These are phyloP conservation scores for Drosophila melanogaster DNA, from an alignment of 1,140 invertebrate species.

Conservation along the genomic window DNA sequence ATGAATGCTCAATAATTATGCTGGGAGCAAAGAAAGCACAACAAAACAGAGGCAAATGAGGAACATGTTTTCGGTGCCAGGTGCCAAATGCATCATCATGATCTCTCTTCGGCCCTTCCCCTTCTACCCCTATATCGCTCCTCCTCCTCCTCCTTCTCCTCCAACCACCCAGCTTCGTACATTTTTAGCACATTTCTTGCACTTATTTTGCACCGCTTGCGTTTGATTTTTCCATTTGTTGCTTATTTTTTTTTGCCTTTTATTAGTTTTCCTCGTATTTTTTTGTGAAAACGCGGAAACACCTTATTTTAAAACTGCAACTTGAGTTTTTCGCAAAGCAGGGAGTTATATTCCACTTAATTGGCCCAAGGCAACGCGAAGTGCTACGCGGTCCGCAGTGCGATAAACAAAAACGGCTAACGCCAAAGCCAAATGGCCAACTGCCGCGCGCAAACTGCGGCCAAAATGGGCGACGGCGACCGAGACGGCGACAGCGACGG, in stretches of 20 bases:
- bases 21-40: constrained; percentile 50
- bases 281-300: constrained; percentile 11
- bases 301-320: constrained; percentile 18
- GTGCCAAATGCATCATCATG: constrained; percentile 77
- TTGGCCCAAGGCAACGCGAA: constrained; percentile 28
- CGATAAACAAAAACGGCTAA: constrained; percentile 40
- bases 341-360: constrained; percentile 19
- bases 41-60: not conserved
- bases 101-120: constrained; percentile 12
- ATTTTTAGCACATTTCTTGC: constrained; percentile 78
- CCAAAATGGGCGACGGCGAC: constrained; percentile 52
- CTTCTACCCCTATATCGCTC: no score
- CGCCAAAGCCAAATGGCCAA: constrained; percentile 56
- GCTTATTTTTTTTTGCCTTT: constrained; percentile 11
- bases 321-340: constrained; percentile 19
- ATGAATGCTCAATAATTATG: constrained; percentile 77
- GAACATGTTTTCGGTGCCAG: constrained; percentile 52
- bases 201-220: constrained; percentile 54
- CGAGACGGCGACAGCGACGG: constrained; percentile 11
- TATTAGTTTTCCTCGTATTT: constrained; percentile 7
- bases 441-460: constrained; percentile 59
- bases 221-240: constrained; percentile 15
- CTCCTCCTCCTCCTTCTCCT: not conserved
- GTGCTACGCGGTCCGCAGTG: constrained; percentile 5
- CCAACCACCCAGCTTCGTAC: constrained; percentile 61